Conservation (phyloP, 1,140 invertebrate species). For the Bicyclus anynana region DNA sequence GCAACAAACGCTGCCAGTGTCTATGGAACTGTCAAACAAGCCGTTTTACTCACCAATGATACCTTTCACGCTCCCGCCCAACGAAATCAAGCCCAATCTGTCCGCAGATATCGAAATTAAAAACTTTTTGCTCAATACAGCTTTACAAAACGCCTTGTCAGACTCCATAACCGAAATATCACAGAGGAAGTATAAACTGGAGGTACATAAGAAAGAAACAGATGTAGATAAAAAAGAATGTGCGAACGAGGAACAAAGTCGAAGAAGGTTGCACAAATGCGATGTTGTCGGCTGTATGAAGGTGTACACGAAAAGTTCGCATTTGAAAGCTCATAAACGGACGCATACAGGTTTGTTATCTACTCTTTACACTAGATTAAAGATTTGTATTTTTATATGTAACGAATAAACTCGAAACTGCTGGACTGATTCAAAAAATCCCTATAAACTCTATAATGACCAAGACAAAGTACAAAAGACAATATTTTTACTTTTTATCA, state of each 20-base stretch:
- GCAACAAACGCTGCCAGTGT: constrained; percentile 14
- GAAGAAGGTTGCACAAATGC: constrained; percentile 89
- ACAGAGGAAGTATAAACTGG: constrained; percentile 14
- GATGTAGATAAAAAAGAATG: constrained; percentile 21
- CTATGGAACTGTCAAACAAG: constrained; percentile 34
- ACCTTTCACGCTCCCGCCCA: constrained; percentile 34
- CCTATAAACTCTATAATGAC: too few relatives aligned
- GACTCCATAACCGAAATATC: constrained; percentile 41
- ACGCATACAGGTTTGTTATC: constrained; percentile 94
- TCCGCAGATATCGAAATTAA: constrained; percentile 47
- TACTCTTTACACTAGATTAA: background rate
- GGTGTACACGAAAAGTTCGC: constrained; percentile 98
- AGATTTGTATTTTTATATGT: too few relatives aligned
- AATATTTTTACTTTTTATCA: too few relatives aligned
- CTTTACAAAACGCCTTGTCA: constrained; percentile 48
- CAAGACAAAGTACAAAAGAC: too few relatives aligned
- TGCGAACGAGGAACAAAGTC: constrained; percentile 32
- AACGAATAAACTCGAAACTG: too few relatives aligned
- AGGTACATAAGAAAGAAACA: constrained; percentile 23
- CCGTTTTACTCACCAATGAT: constrained; percentile 36
- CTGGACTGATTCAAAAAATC: too few relatives aligned
- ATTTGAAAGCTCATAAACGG: constrained; percentile 97
- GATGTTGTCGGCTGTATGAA: constrained; percentile 97
- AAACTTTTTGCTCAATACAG: constrained; percentile 54
- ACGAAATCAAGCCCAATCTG: constrained; percentile 27